Evolutionary conservation across 1,140 invertebrate genomes (phyloP).

Genomic region (Drosophila repletoides): DNA sequence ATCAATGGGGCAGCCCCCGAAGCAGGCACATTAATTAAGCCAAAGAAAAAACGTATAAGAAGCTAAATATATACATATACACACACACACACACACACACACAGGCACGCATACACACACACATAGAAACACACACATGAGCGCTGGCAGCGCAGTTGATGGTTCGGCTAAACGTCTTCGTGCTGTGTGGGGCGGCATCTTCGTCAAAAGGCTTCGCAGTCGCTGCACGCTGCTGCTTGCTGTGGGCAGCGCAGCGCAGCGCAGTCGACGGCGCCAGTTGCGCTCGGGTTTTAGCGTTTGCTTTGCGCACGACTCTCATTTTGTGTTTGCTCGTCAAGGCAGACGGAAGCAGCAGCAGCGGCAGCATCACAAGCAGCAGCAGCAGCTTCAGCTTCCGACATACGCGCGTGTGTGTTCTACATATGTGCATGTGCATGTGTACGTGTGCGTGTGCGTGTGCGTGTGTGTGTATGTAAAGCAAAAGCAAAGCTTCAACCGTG

Average conservation of each 20-base stretch:
- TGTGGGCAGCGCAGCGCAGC: background rate
- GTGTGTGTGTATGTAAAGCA: conserved; percentile 21
- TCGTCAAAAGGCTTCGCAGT: conserved; percentile 33
- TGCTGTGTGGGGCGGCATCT: conserved; percentile 51
- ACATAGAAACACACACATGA: background rate
- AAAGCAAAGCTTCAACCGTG: conserved; percentile 5
- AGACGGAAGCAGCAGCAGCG: conserved; percentile 63
- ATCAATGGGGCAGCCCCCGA: conserved; percentile 69
- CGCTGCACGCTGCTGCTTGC: conserved; percentile 8
- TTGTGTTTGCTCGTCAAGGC: conserved; percentile 76
- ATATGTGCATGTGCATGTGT: background rate
- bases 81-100: background rate
- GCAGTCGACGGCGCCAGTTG: conserved; percentile 33
- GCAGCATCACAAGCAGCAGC: no score
- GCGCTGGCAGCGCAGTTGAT: conserved; percentile 24
- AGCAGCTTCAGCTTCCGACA: conserved; percentile 43
- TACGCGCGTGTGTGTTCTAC: conserved; percentile 32
- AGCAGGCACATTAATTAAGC: conserved; percentile 68
- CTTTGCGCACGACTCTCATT: conserved; percentile 79
- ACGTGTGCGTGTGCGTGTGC: background rate
- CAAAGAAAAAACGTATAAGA: conserved; percentile 44
- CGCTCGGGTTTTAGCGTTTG: conserved; percentile 72
- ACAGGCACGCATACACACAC: background rate
- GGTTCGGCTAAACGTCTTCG: conserved; percentile 66
- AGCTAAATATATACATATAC: conserved; percentile 30